phyloP scores from a whole-genome alignment of 2,797 vertebrate species.

The Fistularia commersonii region DNA sequence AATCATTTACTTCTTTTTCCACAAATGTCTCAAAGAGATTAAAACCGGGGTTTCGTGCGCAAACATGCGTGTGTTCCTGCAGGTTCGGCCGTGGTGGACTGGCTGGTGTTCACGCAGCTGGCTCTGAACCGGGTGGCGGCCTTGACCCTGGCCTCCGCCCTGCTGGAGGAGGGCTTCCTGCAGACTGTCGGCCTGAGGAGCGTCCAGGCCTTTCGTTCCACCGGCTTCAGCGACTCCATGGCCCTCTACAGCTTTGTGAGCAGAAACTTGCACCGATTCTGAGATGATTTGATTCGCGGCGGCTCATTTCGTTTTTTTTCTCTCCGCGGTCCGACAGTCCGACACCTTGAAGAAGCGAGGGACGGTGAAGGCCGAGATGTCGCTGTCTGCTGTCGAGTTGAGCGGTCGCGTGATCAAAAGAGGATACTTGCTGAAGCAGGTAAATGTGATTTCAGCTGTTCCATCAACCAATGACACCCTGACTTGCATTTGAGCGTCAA shows the following conservation, averaged over 20 bases:
- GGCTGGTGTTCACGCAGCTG: conserved; percentile 86
- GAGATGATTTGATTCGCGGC: not conserved
- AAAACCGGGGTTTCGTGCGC: no score
- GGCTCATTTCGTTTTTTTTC: not conserved
- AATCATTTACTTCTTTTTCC: no score
- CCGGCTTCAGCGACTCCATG: conserved; percentile 82
- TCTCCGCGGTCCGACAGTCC: conserved; percentile 59
- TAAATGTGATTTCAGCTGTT: conserved; percentile 39
- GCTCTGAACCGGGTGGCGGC: conserved; percentile 82
- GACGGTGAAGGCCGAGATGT: conserved; percentile 79
- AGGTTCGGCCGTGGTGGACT: conserved; percentile 92
- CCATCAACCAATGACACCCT: not conserved
- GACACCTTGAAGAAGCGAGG: conserved; percentile 81
- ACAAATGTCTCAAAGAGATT: no score
- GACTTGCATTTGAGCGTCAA: not conserved
- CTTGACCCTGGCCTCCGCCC: conserved; percentile 83
- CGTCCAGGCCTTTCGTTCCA: conserved; percentile 75
- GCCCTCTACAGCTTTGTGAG: conserved; percentile 87
- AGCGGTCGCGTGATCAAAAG: conserved; percentile 87
- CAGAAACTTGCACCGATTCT: not conserved
- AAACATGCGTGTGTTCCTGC: conserved; percentile 1
- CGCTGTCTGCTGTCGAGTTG: conserved; percentile 81
- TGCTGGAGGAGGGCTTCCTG: conserved; percentile 87
- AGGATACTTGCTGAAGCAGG: conserved; percentile 94
- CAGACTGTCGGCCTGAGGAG: conserved; percentile 82